Conservation (phyloP, 2,888 invertebrate genomes). For the Colletes collaris region DNA sequence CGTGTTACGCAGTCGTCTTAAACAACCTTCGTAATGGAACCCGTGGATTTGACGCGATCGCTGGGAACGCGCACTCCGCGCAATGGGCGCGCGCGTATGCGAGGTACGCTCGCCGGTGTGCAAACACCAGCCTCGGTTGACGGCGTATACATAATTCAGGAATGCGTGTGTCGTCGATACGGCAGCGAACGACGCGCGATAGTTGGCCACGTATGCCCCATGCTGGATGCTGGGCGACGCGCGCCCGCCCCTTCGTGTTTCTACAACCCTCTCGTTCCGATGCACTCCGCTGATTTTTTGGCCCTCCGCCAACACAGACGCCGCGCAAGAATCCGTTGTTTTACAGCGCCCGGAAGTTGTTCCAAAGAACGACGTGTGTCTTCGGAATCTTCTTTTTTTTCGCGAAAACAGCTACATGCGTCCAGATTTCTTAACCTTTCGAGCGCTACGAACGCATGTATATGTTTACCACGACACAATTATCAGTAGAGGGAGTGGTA, state of each 20-base stretch:
- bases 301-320: slow-evolving; percentile 52
- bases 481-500: no score
- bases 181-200: slow-evolving; percentile 54
- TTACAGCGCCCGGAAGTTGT: not conserved
- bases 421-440: no score
- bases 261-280: slow-evolving; percentile 21
- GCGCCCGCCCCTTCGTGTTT: slow-evolving; percentile 7
- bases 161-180: slow-evolving; percentile 68
- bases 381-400: no score
- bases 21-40: slow-evolving; percentile 44
- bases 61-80: not conserved
- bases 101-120: slow-evolving; percentile 34
- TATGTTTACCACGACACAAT: no score
- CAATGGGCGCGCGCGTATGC: not conserved
- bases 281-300: slow-evolving; percentile 59
- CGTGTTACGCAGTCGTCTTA: slow-evolving; percentile 53
- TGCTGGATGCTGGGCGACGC: slow-evolving; percentile 47
- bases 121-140: slow-evolving; percentile 62
- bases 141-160: slow-evolving; percentile 75
- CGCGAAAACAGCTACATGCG: no score
- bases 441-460: no score
- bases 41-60: slow-evolving; percentile 38
- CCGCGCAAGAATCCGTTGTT: slow-evolving; percentile 36
- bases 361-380: not conserved
- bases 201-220: slow-evolving; percentile 71